A percentile compares a stretch with the other conserved stretches of the same genome.
Conservation (phyloP, 2,888 invertebrate genomes). For the Dione juno region DNA sequence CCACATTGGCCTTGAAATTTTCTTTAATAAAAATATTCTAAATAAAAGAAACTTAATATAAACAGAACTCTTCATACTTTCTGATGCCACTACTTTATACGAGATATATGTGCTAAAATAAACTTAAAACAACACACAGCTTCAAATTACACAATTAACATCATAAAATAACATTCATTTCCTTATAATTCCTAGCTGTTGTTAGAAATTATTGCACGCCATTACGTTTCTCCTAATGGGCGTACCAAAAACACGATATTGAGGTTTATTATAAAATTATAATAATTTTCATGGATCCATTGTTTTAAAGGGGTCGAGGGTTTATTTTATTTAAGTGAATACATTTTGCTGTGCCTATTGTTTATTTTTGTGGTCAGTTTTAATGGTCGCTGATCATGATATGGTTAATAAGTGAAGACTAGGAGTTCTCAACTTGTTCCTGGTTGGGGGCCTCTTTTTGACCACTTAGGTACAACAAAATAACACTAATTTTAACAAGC, state of each 20-base stretch:
- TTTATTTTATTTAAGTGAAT: conserved; percentile 37
- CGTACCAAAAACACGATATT: conserved; percentile 40
- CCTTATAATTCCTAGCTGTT: conserved; percentile 20
- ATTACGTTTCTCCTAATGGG: conserved; percentile 36
- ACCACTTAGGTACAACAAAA: too few relatives aligned
- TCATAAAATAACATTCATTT: conserved; percentile 3
- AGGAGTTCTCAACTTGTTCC: too few relatives aligned
- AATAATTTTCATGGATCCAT: conserved; percentile 41
- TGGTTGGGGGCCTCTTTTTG: too few relatives aligned
- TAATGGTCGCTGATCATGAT: not conserved
- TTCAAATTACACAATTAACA: conserved; percentile 9
- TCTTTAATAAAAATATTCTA: too few relatives aligned
- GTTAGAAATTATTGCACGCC: conserved; percentile 31
- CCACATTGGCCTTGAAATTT: too few relatives aligned
- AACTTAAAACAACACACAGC: not conserved
- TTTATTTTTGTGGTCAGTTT: not conserved
- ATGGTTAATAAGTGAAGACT: not conserved
- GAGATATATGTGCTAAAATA: not conserved
- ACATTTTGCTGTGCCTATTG: not conserved
- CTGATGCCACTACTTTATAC: not conserved
- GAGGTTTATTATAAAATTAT: conserved; percentile 41
- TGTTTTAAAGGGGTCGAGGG: conserved; percentile 31
- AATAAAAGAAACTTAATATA: too few relatives aligned
- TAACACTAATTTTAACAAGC: too few relatives aligned
- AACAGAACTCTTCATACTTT: too few relatives aligned